Conservation (phyloP, 2,797 vertebrate species). For the Acrocephalus scirpaceus region DNA sequence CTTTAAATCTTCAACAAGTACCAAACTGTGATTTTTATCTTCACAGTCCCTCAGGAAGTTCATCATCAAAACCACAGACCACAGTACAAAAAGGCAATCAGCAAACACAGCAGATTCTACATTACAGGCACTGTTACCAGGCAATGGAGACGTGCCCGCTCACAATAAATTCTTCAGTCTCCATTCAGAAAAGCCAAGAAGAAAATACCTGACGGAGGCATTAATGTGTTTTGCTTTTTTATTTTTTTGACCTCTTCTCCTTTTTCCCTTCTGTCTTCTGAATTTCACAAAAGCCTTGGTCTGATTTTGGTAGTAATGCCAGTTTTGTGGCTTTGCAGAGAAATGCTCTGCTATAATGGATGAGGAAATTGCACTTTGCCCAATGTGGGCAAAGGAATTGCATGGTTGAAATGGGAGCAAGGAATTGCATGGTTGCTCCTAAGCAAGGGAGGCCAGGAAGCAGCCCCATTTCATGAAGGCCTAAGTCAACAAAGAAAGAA, state of each 20-base stretch:
- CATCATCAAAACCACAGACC: not conserved
- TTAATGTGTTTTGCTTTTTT: not conserved
- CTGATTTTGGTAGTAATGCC: not conserved
- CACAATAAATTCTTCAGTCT: not conserved
- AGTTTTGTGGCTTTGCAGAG: not conserved
- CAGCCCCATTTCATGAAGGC: not conserved
- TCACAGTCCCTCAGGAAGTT: not conserved
- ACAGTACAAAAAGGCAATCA: not conserved
- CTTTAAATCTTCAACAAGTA: not conserved
- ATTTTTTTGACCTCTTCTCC: not conserved
- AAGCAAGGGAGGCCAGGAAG: not conserved
- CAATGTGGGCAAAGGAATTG: not conserved
- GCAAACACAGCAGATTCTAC: not conserved
- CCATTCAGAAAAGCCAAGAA: not conserved
- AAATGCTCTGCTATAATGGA: not conserved
- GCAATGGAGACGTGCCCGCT: not conserved
- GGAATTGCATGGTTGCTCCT: not conserved
- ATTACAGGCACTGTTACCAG: not conserved
- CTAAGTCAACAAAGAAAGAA: not conserved
- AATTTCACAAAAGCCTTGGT: not conserved
- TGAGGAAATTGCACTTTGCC: not conserved
- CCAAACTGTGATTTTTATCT: not conserved
- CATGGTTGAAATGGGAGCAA: no score
- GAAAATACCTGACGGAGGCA: not conserved
- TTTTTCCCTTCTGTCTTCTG: not conserved